These are phyloP conservation scores for Drosophila sp. DNA, from an alignment of 1,140 invertebrate species.

Conservation along the genomic window DNA sequence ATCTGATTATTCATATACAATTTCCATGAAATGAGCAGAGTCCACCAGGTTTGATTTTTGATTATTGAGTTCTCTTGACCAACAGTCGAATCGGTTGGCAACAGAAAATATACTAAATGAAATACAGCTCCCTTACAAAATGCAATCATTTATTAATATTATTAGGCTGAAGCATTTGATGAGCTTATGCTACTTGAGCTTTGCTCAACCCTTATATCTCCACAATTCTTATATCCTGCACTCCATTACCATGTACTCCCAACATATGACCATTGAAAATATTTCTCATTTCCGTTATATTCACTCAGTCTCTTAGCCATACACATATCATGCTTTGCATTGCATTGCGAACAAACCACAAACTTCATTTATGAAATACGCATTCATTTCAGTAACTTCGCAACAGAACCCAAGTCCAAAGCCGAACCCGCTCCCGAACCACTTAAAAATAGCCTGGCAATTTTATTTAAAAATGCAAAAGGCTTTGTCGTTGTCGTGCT, in stretches of 20 bases:
- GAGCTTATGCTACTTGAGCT: neutral
- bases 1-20: slow-evolving; percentile 33
- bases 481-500: slow-evolving; percentile 31
- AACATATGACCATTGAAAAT: slow-evolving; percentile 36
- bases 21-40: slow-evolving; percentile 19
- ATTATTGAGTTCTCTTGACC: slow-evolving; percentile 12
- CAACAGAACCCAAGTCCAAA: too few species aligned
- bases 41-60: slow-evolving; percentile 5
- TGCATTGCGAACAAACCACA: slow-evolving; percentile 38
- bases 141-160: slow-evolving; percentile 27
- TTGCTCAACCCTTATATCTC: neutral
- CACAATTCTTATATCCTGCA: neutral
- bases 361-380: slow-evolving; percentile 49
- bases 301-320: too few species aligned
- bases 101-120: slow-evolving; percentile 12
- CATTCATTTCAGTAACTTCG: slow-evolving; percentile 35
- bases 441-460: slow-evolving; percentile 28
- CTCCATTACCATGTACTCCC: neutral
- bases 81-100: neutral
- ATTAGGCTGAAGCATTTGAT: slow-evolving; percentile 13
- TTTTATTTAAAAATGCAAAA: slow-evolving; percentile 59
- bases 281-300: slow-evolving; percentile 34
- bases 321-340: too few species aligned
- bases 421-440: neutral
- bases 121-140: neutral